Base-by-base conservation (phyloP, 2,888 invertebrate species). In the Timema cristinae region DNA sequence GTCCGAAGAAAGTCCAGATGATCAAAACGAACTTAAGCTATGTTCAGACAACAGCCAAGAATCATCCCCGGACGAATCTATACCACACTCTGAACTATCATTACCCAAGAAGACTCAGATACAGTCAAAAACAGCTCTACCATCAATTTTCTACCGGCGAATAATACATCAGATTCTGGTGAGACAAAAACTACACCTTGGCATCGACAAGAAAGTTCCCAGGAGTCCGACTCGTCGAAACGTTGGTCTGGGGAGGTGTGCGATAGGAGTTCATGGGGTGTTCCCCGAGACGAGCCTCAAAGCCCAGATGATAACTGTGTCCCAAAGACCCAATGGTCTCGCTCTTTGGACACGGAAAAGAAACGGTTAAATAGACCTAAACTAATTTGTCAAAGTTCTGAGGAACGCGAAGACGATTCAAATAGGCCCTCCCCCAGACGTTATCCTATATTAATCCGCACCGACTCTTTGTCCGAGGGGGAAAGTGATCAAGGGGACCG, bases 391-490 rank as follows among this genome's bases (percentile, higher is more conserved):
- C 91, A 91, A 80, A 90, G 90, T 78, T 91, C 91, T 56, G 91
- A 92, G 78, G 91, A 91, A 78, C 87, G 87, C 79, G 91, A 92
- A 74, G 91, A 90, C 66, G 78, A 77, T 9, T 7, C n/a, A n/a
- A 50, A 32, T 8, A 8, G 50, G 11, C 72, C 69, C 49, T 71
- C 76, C 15, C 72, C 76, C 10, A 72, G 72, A 61, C 73, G 76
- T 15, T 75, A 74, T 67, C 74, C 73, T n/a, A 66, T 75, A 10
- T 72, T 78, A 11, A 79, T 82, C 77, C 76, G 89, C 69, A 86
- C 87, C 5, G 91, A 91, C 78, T 91, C 91, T 0, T 85, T 90
- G 73, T 91, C 91, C 8, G 91, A 91, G 79, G 90, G 88, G 15
- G 91, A 91, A 77, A 89, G 89, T 75, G 89, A 89, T 73, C 80